Evolutionary conservation across 1,140 invertebrate species (phyloP).

Genomic region (Zaprionus kolodkinae): DNA sequence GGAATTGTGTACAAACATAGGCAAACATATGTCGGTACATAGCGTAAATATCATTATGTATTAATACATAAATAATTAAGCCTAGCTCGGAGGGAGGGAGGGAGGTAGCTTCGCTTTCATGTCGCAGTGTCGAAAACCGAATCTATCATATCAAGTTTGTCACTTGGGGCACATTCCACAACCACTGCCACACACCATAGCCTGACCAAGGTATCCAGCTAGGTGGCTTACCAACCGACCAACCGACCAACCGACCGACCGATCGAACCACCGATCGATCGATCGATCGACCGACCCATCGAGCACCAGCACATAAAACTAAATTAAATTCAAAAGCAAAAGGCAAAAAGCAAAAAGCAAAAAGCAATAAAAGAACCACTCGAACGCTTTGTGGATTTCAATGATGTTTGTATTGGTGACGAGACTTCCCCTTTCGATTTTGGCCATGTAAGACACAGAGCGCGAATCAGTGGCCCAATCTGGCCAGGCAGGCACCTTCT

Average conservation of each 20-base stretch:
- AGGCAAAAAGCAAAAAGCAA: slow-evolving; percentile 55
- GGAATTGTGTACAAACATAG: slow-evolving; percentile 49
- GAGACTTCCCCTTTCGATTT: slow-evolving; percentile 74
- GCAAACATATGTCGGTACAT: slow-evolving; percentile 49
- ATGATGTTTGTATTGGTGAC: slow-evolving; percentile 39
- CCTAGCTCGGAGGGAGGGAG: slow-evolving; percentile 11
- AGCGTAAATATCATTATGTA: slow-evolving; percentile 34
- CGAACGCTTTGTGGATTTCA: slow-evolving; percentile 65
- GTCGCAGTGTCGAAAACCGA: slow-evolving; percentile 31
- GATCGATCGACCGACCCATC: slow-evolving; percentile 11
- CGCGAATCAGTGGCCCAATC: slow-evolving; percentile 19
- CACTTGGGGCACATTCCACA: slow-evolving; percentile 58
- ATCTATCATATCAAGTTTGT: slow-evolving; percentile 69
- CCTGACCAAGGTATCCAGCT: slow-evolving; percentile 22
- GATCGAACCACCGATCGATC: neutral
- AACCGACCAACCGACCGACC: neutral
- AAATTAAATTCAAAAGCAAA: slow-evolving; percentile 71
- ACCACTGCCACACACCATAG: slow-evolving; percentile 1
- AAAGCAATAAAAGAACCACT: slow-evolving; percentile 68
- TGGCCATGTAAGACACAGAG: slow-evolving; percentile 35
- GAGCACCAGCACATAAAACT: slow-evolving; percentile 52
- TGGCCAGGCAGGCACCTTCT: slow-evolving; percentile 10
- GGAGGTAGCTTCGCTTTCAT: neutral
- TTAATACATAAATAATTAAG: slow-evolving; percentile 72
- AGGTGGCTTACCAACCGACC: neutral